A percentile compares a stretch with the other conserved stretches of the same genome.
These are phyloP conservation scores for Mugil cephalus DNA, from an alignment of 2,113 vertebrate species.

Conservation along the genomic window DNA sequence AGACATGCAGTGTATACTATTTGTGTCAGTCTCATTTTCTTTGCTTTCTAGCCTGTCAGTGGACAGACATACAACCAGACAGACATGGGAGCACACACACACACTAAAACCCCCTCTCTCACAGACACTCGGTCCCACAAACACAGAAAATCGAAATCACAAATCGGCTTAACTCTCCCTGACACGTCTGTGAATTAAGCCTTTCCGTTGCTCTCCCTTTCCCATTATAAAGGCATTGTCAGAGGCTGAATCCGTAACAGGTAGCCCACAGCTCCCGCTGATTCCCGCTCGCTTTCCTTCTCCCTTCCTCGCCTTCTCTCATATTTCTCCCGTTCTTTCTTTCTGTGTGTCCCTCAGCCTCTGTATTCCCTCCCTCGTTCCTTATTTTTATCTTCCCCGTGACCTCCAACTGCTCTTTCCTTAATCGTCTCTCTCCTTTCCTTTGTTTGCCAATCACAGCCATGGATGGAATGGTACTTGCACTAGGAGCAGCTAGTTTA, in stretches of 20 bases:
- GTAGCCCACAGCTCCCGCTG: slow-evolving; percentile 71
- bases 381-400: slow-evolving; percentile 37
- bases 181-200: slow-evolving; percentile 83
- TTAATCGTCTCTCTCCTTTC: slow-evolving; percentile 52
- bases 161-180: slow-evolving; percentile 84
- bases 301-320: slow-evolving; percentile 15
- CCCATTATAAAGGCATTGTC: slow-evolving; percentile 81
- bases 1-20: slow-evolving; percentile 63
- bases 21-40: slow-evolving; percentile 70
- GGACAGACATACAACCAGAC: slow-evolving; percentile 39
- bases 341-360: slow-evolving; percentile 25
- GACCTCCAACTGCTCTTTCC: slow-evolving; percentile 63
- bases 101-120: slow-evolving; percentile 50
- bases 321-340: slow-evolving; percentile 30
- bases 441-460: slow-evolving; percentile 20
- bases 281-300: slow-evolving; percentile 27
- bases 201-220: slow-evolving; percentile 78
- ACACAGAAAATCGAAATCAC: slow-evolving; percentile 83
- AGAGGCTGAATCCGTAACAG: slow-evolving; percentile 75
- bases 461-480: slow-evolving; percentile 8
- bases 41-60: slow-evolving; percentile 31
- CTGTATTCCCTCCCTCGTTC: neutral
- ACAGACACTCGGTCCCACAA: slow-evolving; percentile 76
- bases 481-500: neutral
- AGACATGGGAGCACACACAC: slow-evolving; percentile 31